Conservation (phyloP, 2,797 vertebrate genomes). For the Phataginus tetradactyla region DNA sequence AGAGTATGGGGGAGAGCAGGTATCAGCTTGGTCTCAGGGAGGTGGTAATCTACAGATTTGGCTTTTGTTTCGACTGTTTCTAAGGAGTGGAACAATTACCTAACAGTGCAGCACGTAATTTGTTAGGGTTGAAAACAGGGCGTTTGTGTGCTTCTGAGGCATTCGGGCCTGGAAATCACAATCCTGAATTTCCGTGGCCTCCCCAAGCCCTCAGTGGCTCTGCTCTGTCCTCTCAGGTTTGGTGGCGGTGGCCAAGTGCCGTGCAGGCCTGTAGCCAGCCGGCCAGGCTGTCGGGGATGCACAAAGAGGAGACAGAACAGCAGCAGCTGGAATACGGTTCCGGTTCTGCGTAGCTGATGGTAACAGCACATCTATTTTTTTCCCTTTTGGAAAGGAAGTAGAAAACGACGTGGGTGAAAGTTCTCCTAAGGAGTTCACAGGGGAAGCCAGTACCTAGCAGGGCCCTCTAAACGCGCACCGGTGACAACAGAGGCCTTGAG, state of each 20-base stretch:
- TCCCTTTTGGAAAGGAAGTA: slow-evolving; percentile 67
- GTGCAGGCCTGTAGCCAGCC: fast-evolving
- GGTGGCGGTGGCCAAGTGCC: neutral
- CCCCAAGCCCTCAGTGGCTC: neutral
- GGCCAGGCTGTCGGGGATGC: neutral
- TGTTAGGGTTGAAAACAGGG: slow-evolving; percentile 48
- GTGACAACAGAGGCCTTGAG: slow-evolving; percentile 59
- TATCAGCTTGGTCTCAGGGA: neutral
- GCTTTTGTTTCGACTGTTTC: slow-evolving; percentile 54
- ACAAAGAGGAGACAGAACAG: neutral
- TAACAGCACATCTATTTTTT: slow-evolving; percentile 59
- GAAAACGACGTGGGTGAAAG: slow-evolving; percentile 50
- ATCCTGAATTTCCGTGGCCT: slow-evolving; percentile 51
- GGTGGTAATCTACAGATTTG: slow-evolving; percentile 53
- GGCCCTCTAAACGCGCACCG: neutral
- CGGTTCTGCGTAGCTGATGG: slow-evolving; percentile 44
- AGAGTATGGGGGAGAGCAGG: slow-evolving; percentile 38
- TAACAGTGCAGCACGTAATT: neutral
- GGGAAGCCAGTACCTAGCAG: slow-evolving; percentile 48
- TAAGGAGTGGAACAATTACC: slow-evolving; percentile 50
- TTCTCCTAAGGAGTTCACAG: slow-evolving; percentile 46
- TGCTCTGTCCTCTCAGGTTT: neutral
- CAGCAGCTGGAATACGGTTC: neutral
- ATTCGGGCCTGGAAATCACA: slow-evolving; percentile 42
- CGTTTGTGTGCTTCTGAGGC: slow-evolving; percentile 28